A percentile compares a stretch with the other conserved stretches of the same genome.
Conservation (phyloP, 2,797 vertebrate genomes). For the Limnodromus scolopaceus region DNA sequence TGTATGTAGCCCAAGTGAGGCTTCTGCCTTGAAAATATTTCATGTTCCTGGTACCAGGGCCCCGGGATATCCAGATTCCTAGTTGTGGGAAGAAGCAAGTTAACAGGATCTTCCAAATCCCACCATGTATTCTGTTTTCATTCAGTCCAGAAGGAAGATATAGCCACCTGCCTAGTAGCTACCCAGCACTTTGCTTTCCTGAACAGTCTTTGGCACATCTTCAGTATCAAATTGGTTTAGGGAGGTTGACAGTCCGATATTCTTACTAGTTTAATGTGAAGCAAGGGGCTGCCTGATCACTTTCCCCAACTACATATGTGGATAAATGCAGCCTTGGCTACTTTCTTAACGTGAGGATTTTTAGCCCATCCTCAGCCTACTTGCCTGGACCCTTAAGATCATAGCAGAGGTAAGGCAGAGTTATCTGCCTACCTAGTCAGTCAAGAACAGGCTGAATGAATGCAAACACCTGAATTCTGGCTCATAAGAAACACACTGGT, state of each 20-base stretch:
- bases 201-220: not conserved
- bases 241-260: not conserved
- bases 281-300: not conserved
- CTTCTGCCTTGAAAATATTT: not conserved
- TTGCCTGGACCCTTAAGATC: not conserved
- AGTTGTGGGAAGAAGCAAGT: not conserved
- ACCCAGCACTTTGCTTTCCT: not conserved
- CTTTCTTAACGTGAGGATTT: not conserved
- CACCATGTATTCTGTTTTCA: not conserved
- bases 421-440: not conserved
- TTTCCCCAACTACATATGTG: not conserved
- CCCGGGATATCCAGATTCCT: not conserved
- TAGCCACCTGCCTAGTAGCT: not conserved
- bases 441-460: not conserved
- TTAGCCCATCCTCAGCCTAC: not conserved
- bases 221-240: not conserved
- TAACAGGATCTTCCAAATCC: not conserved
- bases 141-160: not conserved
- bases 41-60: not conserved
- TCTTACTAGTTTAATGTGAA: not conserved
- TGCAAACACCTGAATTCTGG: not conserved
- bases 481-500: not conserved
- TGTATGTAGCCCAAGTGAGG: not conserved
- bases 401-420: not conserved
- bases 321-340: not conserved